Evolutionary conservation across 2,113 vertebrate species (phyloP), one percentile per base, ranked within the genome.

Genomic region (Pseudorasbora parva): DNA sequence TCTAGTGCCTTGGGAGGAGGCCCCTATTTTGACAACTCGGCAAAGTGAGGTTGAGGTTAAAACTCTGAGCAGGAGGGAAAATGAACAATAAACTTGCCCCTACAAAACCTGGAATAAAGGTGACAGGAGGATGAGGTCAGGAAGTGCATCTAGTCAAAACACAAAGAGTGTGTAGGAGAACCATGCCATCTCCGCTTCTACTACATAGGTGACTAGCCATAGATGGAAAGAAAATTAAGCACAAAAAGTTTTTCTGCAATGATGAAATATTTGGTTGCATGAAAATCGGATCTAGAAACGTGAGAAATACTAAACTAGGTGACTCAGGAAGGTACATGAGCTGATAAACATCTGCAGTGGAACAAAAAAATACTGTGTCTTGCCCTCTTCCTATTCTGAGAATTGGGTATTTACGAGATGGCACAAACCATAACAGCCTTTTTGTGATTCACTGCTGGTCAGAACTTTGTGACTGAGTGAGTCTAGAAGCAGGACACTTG

Each of bases 361-460:
- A 30, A 30, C 11, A n/a, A 43, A 23, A 23, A 43, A 59, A 59
- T 11, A 19, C n/a, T n/a, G 51, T 14, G 5, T 75, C 54, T 57
- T 77, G 74, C 51, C 74, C 54, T 45, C 76, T 10, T 17, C 33
- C 76, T 78, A 78, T 78, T 62, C 56, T 78, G 37, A 78, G 76
- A 78, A 78, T 0, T 3, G 37, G 5, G 75, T 25, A 59, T 77
- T 78, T 78, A 60, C 41, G 15, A 78, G 41, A 47, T 2, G n/a
- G 12, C 43, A 10, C 15, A 49, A 45, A 62, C 25, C 41, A 51
- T 33, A 62, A 62, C 57, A 33, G 59, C 19, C 78, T 66, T 60
- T 79, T 66, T 1, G 33, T 49, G 78, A 66, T 49, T 66, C 60
- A 66, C 9, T 51, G 8, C 23, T 8, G 5, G 25, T 68, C 27